These are phyloP conservation scores for Drosophila basisetae DNA, from an alignment of 2,888 invertebrate genomes.

Conservation along the genomic window DNA sequence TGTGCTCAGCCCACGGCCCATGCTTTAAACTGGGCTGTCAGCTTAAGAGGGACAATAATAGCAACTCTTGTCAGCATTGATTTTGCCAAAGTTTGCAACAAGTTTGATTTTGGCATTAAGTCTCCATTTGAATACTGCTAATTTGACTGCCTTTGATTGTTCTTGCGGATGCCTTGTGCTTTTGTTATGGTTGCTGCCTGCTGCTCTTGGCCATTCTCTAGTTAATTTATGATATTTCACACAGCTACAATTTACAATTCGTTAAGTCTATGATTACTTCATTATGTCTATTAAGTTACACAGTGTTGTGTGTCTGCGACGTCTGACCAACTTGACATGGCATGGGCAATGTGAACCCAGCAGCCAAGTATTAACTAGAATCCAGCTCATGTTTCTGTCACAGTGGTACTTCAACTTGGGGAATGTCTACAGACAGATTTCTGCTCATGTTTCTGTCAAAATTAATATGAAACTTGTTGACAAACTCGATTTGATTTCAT, in stretches of 20 bases:
- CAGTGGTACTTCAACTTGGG: neutral
- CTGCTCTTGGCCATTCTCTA: neutral
- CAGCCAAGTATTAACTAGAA: neutral
- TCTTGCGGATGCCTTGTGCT: conserved; percentile 24
- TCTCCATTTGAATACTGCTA: conserved; percentile 30
- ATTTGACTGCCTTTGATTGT: conserved; percentile 46
- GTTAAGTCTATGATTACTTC: conserved; percentile 44
- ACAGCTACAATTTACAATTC: conserved; percentile 33
- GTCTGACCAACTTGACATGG: neutral
- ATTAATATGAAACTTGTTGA: neutral
- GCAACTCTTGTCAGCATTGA: conserved; percentile 23
- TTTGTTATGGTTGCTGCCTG: neutral
- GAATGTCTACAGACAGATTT: neutral
- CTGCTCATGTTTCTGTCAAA: neutral
- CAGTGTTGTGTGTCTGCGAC: conserved; percentile 13
- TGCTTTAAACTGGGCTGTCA: conserved; percentile 27
- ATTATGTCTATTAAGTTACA: conserved; percentile 43
- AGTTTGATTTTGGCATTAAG: conserved; percentile 9
- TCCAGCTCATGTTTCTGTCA: neutral
- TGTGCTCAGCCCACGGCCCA: conserved; percentile 16
- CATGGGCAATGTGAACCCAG: neutral
- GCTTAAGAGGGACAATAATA: neutral
- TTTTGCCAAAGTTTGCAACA: conserved; percentile 28
- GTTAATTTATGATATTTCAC: conserved; percentile 33
- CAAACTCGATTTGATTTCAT: neutral